Evolutionary conservation across 2,797 vertebrate species (phyloP).

Genomic region (Otus scops): DNA sequence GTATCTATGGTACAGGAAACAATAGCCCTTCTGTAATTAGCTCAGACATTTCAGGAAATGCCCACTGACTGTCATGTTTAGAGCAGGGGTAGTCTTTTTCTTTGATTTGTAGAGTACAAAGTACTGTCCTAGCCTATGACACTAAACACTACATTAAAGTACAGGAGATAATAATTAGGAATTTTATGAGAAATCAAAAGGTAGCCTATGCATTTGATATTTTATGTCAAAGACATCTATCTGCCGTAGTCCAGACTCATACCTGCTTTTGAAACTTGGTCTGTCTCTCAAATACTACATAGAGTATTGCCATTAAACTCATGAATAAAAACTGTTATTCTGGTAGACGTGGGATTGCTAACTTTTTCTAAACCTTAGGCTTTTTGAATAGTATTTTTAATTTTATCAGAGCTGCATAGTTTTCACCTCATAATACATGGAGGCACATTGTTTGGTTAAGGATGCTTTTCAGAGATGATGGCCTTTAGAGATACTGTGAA

Average conservation of each 20-base stretch:
- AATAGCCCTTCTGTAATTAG: not conserved
- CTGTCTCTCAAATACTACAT: not conserved
- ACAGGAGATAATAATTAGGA: not conserved
- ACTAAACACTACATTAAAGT: not conserved
- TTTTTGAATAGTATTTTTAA: not conserved
- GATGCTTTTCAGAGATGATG: not conserved
- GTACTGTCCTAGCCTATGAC: not conserved
- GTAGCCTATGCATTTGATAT: not conserved
- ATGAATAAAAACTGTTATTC: not conserved
- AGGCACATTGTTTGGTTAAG: not conserved
- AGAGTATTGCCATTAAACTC: not conserved
- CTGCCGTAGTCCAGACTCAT: not conserved
- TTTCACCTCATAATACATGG: not conserved
- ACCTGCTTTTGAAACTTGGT: not conserved
- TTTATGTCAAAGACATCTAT: not conserved
- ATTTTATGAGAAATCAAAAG: not conserved
- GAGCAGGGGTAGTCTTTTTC: not conserved
- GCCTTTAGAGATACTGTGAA: not conserved
- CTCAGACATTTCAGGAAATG: not conserved
- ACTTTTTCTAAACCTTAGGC: not conserved
- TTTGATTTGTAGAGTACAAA: not conserved
- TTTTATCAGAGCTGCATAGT: not conserved
- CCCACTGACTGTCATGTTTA: not conserved
- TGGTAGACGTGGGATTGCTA: not conserved
- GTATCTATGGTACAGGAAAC: not conserved